Conservation (phyloP, 2,888 invertebrate genomes). For the Drosophila flavopinicola region DNA sequence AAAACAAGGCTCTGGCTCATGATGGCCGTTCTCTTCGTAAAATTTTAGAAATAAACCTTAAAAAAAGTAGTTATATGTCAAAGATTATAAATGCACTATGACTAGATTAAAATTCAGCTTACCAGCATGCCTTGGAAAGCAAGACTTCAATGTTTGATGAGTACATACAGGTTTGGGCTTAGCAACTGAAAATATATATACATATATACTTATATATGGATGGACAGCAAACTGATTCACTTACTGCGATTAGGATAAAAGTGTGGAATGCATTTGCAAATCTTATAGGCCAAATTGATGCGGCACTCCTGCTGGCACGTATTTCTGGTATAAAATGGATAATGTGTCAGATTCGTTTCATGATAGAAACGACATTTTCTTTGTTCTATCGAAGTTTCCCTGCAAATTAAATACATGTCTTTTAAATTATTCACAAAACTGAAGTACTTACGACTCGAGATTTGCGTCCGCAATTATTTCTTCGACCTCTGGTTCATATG, state of each 20-base stretch:
- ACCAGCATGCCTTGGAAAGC: conserved; percentile 76
- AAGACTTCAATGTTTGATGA: conserved; percentile 73
- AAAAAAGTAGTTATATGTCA: neutral
- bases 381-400: conserved; percentile 77
- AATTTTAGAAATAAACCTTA: conserved; percentile 59
- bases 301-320: conserved; percentile 83
- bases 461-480: conserved; percentile 79
- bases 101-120: neutral
- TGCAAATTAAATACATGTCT: conserved; percentile 24
- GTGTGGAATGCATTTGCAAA: conserved; percentile 84
- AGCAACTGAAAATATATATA: conserved; percentile 54
- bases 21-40: conserved; percentile 40
- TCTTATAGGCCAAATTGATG: conserved; percentile 78
- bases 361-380: conserved; percentile 82
- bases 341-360: conserved; percentile 83
- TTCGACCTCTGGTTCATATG: conserved; percentile 65
- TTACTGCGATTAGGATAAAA: conserved; percentile 83
- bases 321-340: conserved; percentile 81
- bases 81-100: neutral
- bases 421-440: neutral
- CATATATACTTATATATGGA: neutral
- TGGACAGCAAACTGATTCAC: neutral
- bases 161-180: conserved; percentile 79
- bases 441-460: conserved; percentile 68
- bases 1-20: conserved; percentile 59